Base-by-base conservation (phyloP, 2,797 vertebrate genomes). In the Cynodonichthys magdalenae region DNA sequence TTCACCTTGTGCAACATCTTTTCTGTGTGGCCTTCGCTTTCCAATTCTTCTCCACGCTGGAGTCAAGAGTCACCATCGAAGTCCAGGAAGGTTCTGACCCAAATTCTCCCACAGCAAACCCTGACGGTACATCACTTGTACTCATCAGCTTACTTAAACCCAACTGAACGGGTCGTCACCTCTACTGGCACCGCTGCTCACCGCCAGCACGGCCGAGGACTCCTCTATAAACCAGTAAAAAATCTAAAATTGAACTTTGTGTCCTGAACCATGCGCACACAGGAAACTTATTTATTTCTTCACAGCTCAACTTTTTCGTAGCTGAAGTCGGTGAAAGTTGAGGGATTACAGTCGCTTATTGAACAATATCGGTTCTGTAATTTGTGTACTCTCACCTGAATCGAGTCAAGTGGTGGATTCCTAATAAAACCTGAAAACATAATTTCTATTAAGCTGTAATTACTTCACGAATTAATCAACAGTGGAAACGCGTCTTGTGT, bases 371-470 rank as follows among this genome's bases (percentile, higher is more conserved):
- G 59, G 68, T 17, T 59, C 63, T 78, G 80, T 85, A 69, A 82
- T 84, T 66, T 72, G 69, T 59, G 75, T 52, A 71, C 66, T 69
- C 74, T 83, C 73, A n/a, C 81, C 74, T 69, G 75, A 57, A 81
- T 74, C 63, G 58, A 83, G 71, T 70, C 10, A 11, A 77, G 75
- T 27, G 52, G 76, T 83, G 50, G 73, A 70, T 65, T 87, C 69
- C 51, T 78, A 81, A 85, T 89, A 84, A 90, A 89, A 89, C 81
- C 77, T 69, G 72, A 85, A 86, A 82, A 75, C 11, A 28, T 75
- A 58, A 73, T 82, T 90, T 79, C 77, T 84, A 80, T 85, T 85
- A 82, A 85, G 80, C 65, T 66, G 44, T 81, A 85, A 90, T 91
- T 83, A 86, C 79, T 0, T 54, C 44, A 4, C n/a, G 39, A 76